Percentiles rank a stretch among this genome's conserved stretches.
Conservation (phyloP, 2,888 invertebrate species). For the Anagyrus pseudococci region DNA sequence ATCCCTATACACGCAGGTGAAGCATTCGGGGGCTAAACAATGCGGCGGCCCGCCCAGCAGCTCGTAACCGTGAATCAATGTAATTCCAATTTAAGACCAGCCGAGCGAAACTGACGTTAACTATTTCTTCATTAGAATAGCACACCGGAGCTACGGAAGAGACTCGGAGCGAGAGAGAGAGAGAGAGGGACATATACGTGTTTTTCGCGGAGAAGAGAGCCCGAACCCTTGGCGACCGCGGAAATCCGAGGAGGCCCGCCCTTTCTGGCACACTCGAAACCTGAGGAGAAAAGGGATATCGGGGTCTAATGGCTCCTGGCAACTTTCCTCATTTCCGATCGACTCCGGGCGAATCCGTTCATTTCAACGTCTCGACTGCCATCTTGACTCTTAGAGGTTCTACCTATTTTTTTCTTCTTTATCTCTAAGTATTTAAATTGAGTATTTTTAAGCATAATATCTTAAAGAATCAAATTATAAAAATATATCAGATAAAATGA, state of each 20-base stretch:
- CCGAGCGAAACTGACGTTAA: conserved; percentile 46
- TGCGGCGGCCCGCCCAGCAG: background rate
- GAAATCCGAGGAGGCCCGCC: too few species aligned
- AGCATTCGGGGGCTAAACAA: too few species aligned
- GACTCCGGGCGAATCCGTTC: conserved; percentile 41
- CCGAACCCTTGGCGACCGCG: too few species aligned
- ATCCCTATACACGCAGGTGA: too few species aligned
- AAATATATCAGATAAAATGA: too few species aligned
- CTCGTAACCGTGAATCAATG: conserved; percentile 55
- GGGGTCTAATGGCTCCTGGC: conserved; percentile 42
- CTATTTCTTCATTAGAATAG: conserved; percentile 53
- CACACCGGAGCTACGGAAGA: too few species aligned
- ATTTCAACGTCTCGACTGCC: conserved; percentile 10
- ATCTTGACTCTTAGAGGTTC: too few species aligned
- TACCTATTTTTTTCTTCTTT: conserved; percentile 2
- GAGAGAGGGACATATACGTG: too few species aligned
- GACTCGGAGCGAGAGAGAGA: too few species aligned
- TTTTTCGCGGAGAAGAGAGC: too few species aligned
- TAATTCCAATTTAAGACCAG: conserved; percentile 58
- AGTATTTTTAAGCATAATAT: too few species aligned
- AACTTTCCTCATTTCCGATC: conserved; percentile 58
- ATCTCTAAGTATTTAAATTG: background rate
- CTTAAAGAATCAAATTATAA: too few species aligned
- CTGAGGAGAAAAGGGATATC: conserved; percentile 22
- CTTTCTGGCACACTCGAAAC: conserved; percentile 13